A percentile compares a stretch with the other conserved stretches of the same genome.
phyloP scores from a whole-genome alignment of 2,888 invertebrate species.

The Gordius sp. region DNA sequence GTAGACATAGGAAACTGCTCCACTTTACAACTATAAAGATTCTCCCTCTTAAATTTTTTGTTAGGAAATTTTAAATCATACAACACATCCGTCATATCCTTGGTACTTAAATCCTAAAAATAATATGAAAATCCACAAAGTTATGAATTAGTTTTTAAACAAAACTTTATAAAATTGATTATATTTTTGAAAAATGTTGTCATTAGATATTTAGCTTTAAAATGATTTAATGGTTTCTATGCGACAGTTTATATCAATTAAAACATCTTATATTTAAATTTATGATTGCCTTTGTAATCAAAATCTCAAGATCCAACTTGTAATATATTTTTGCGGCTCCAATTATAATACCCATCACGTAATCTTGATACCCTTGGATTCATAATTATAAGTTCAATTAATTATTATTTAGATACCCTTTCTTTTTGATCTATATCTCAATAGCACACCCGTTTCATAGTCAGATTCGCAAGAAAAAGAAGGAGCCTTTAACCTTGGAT shows the following conservation, averaged over 20 bases:
- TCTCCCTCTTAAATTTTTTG: neutral
- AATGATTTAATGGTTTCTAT: too few relatives aligned
- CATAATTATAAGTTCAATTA: too few relatives aligned
- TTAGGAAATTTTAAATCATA: neutral
- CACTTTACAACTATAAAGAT: neutral
- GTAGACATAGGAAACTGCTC: neutral
- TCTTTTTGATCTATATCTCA: neutral
- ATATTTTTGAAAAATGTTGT: too few relatives aligned
- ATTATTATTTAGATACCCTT: too few relatives aligned
- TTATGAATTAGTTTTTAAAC: too few relatives aligned
- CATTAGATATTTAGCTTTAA: too few relatives aligned
- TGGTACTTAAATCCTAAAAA: conserved; percentile 12
- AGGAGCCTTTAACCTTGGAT: neutral
- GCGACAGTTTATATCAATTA: too few relatives aligned
- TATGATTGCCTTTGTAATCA: neutral
- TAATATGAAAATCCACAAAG: too few relatives aligned
- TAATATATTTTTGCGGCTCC: neutral
- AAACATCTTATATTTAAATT: too few relatives aligned
- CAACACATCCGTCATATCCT: conserved; percentile 3
- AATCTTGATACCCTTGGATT: conserved; percentile 11
- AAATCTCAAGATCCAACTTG: neutral
- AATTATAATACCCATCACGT: conserved; percentile 10
- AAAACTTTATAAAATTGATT: too few relatives aligned
- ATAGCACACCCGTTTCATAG: neutral
- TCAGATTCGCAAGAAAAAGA: neutral